Evolutionary conservation across 2,888 invertebrate genomes (phyloP).

Genomic region (Lithophane leautieri): DNA sequence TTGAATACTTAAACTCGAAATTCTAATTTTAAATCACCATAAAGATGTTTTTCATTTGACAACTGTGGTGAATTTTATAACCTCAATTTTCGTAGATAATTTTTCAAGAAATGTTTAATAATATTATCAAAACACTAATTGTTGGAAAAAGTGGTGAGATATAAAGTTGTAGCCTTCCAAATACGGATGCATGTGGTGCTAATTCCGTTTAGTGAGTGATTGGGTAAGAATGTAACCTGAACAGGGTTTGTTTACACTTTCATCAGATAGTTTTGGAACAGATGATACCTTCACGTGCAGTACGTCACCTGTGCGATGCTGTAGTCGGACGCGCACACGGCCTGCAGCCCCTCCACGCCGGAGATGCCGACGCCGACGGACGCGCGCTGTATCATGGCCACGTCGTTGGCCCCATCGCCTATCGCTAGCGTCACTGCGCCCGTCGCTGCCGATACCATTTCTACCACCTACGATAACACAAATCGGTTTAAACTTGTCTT

Average conservation of each 20-base stretch:
- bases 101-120: too few species aligned
- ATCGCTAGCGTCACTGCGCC: constrained; percentile 97
- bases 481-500: background rate
- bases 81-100: too few species aligned
- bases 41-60: too few species aligned
- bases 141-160: background rate
- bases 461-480: constrained; percentile 91
- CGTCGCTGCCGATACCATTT: constrained; percentile 94
- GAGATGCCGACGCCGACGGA: constrained; percentile 99
- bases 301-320: constrained; percentile 94
- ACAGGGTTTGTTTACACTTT: background rate
- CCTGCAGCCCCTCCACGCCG: constrained; percentile 95
- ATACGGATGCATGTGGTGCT: background rate
- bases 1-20: too few species aligned
- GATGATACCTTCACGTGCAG: background rate
- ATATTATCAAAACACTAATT: background rate
- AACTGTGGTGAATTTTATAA: too few species aligned
- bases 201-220: background rate
- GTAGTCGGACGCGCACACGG: constrained; percentile 92
- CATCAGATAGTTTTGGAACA: background rate
- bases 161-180: background rate
- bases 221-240: background rate
- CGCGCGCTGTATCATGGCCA: constrained; percentile 99
- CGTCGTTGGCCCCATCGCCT: constrained; percentile 99
- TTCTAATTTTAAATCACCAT: too few species aligned